Base-by-base conservation (phyloP, 2,888 invertebrate species). In the Eupithecia subfuscata region DNA sequence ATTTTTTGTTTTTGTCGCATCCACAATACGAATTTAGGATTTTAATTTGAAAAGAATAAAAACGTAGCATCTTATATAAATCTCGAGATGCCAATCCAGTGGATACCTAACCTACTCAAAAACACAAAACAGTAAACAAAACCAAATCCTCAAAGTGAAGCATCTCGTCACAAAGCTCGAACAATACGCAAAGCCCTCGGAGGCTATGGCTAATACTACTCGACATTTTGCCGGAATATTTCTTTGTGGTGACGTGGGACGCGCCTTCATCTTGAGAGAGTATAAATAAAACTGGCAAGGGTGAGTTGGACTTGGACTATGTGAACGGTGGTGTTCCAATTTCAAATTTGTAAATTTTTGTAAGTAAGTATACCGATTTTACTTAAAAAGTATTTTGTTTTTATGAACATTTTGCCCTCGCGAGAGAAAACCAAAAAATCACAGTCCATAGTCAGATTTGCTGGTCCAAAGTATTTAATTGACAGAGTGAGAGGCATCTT, bases 151-250 rank as follows among this genome's bases (percentile, higher is more conserved):
- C 25, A 73, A 73, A 67, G 70, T 22, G 56, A 63, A 30, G 25
- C 37, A 22, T 45, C 34, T 12, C 45, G 25, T 65, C 37, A 69
- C 56, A 71, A 60, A 60, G 63, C 69, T 64, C 74, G 40, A 69
- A 77, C 68, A 74, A 73, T 69, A 71, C 78, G 75, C 71, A 74
- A 73, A 76, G 75, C 78, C 75, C 75, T 76, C 52, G 75, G 76
- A 60, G 73, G 60, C 60, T 25, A 22, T 56, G 52, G 71, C 65
- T 81, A 78, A 81, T 81, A 77, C 80, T 77, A 73, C 82, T 82
- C 75, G 76, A 81, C 74, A 77, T 75, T 79, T 69, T 43, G 71
- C 70, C 70, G 68, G 75, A 78, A 79, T 77, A 69, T 79, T 75
- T 77, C 79, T 79, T 81, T 81, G 79, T 81, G 76, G 78, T 69